Evolutionary conservation across 2,113 vertebrate genomes (phyloP).

Genomic region (Pomatorhinus ruficollis): DNA sequence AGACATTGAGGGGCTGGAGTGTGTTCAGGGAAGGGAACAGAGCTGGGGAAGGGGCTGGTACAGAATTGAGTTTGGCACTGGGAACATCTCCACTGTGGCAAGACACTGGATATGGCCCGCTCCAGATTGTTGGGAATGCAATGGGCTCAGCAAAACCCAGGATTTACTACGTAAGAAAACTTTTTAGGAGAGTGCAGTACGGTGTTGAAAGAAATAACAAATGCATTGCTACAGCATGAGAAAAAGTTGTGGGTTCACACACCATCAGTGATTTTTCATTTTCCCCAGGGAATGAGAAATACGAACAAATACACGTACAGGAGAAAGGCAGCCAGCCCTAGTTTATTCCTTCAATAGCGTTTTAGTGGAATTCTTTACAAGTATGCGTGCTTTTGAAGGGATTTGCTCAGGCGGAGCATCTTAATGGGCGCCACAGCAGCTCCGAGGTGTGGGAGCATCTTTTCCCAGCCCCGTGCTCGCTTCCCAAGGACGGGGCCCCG

Average conservation of each 20-base stretch:
- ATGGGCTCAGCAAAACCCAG: fast-evolving
- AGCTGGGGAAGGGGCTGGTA: neutral
- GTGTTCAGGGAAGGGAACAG: neutral
- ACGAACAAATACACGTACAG: fast-evolving
- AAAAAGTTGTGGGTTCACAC: neutral
- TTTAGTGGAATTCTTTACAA: neutral
- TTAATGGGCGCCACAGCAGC: fast-evolving
- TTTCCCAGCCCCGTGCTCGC: fast-evolving
- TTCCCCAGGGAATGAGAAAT: neutral
- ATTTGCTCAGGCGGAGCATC: neutral
- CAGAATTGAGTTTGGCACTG: neutral
- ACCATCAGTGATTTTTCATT: neutral
- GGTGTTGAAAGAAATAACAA: neutral
- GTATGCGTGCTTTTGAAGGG: neutral
- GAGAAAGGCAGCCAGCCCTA: neutral
- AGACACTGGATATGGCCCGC: fast-evolving
- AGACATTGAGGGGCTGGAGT: neutral
- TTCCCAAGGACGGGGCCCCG: neutral
- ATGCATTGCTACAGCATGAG: fast-evolving
- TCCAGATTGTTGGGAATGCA: fast-evolving
- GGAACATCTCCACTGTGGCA: fast-evolving
- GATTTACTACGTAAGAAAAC: neutral
- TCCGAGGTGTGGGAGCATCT: fast-evolving
- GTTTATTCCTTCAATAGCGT: neutral
- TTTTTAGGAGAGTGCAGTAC: neutral